Evolutionary conservation across 1,140 invertebrate genomes (phyloP).

Genomic region (Chrysomallon squamiferum): DNA sequence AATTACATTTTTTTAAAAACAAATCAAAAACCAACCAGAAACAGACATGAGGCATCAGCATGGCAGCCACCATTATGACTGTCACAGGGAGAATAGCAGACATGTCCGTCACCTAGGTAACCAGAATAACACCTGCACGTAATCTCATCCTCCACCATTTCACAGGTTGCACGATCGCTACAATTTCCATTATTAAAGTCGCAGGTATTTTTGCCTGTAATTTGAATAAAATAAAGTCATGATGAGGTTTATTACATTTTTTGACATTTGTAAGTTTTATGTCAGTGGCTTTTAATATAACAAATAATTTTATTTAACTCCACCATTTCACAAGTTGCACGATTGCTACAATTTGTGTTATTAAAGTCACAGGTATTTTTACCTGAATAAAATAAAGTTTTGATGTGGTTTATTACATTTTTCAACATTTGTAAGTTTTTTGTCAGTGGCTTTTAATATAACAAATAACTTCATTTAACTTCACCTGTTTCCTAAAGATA

Average conservation of each 20-base stretch:
- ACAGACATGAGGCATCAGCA: conserved; percentile 24
- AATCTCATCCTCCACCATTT: conserved; percentile 4
- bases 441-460: no score
- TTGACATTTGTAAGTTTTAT: no score
- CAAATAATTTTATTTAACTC: no score
- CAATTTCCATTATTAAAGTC: conserved; percentile 37
- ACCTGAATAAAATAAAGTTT: background rate
- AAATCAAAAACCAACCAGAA: conserved; percentile 11
- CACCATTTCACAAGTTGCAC: conserved; percentile 26
- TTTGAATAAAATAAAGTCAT: no score
- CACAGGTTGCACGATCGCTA: conserved; percentile 31
- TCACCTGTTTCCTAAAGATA: no score
- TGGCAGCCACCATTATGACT: conserved; percentile 34
- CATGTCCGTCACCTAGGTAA: conserved; percentile 30
- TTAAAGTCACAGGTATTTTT: conserved; percentile 30
- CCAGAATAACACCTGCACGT: conserved; percentile 29
- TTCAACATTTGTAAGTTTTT: no score
- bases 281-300: no score
- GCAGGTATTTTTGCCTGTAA: conserved; percentile 24
- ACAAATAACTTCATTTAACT: no score
- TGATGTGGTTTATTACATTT: no score
- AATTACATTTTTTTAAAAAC: no score
- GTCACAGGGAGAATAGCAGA: conserved; percentile 32
- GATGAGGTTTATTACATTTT: no score
- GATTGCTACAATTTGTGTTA: conserved; percentile 36